Evolutionary conservation across 2,888 invertebrate genomes (phyloP).

Genomic region (Lochmaea crataegi): DNA sequence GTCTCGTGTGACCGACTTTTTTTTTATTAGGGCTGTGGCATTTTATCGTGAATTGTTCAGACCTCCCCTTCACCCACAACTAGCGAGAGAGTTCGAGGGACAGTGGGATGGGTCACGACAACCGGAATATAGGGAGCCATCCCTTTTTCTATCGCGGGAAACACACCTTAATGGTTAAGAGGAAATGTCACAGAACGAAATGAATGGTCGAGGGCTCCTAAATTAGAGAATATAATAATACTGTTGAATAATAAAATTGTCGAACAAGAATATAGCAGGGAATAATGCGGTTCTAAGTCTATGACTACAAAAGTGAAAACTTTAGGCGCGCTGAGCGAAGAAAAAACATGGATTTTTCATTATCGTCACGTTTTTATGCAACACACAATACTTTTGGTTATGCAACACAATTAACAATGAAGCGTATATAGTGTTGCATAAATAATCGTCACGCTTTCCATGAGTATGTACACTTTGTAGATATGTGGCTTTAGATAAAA

Average conservation of each 20-base stretch:
- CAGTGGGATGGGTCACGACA: conserved; percentile 25
- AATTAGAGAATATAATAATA: conserved; percentile 4
- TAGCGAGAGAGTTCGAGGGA: not conserved
- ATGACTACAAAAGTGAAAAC: too few relatives aligned
- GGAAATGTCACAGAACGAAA: conserved; percentile 30
- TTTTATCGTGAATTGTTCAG: conserved; percentile 42
- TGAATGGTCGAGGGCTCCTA: conserved; percentile 1
- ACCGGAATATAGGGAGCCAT: conserved; percentile 22
- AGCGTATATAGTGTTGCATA: too few relatives aligned
- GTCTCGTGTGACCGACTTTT: conserved; percentile 44
- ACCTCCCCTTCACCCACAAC: too few relatives aligned
- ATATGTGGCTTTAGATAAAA: too few relatives aligned
- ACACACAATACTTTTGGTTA: too few relatives aligned
- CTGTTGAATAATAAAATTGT: not conserved
- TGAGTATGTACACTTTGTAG: too few relatives aligned
- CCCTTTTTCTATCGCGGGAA: conserved; percentile 18
- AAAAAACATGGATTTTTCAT: too few relatives aligned
- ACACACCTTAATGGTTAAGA: conserved; percentile 33
- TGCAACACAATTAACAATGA: too few relatives aligned
- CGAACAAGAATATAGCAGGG: not conserved
- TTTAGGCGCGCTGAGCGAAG: too few relatives aligned
- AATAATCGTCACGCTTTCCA: too few relatives aligned
- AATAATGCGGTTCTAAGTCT: too few relatives aligned
- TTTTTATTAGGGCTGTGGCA: conserved; percentile 43
- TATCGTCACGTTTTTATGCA: too few relatives aligned